Evolutionary conservation across 2,797 vertebrate genomes (phyloP).

Genomic region (Gobio occitaniae): DNA sequence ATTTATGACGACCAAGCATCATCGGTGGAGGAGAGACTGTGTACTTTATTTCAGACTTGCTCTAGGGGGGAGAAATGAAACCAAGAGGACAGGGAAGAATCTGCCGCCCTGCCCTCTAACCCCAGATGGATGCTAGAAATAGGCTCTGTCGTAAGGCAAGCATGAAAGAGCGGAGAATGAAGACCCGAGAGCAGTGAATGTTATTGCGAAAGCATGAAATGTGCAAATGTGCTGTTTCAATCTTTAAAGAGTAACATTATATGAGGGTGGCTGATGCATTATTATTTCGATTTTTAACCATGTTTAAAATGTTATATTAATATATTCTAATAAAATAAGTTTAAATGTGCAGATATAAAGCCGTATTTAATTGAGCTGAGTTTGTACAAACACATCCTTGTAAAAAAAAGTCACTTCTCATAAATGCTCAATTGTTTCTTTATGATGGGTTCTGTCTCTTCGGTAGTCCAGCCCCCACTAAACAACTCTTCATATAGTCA

Average conservation of each 20-base stretch:
- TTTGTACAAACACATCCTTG: constrained; percentile 4
- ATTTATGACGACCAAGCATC: constrained; percentile 59
- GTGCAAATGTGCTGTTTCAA: constrained; percentile 7
- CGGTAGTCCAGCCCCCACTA: constrained; percentile 8
- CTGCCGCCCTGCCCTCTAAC: constrained; percentile 58
- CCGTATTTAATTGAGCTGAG: neutral
- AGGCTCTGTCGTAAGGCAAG: constrained; percentile 76
- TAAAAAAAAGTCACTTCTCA: constrained; percentile 14
- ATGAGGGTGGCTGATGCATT: too few species aligned
- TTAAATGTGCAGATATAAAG: neutral
- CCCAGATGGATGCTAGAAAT: constrained; percentile 76
- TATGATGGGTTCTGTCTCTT: constrained; percentile 32
- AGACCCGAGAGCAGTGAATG: constrained; percentile 49
- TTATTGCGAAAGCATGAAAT: neutral
- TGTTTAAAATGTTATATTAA: too few species aligned
- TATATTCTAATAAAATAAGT: too few species aligned
- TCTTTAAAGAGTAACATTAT: neutral
- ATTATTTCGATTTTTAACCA: too few species aligned
- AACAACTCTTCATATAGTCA: constrained; percentile 11
- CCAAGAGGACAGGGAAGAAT: constrained; percentile 52
- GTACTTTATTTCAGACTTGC: constrained; percentile 64
- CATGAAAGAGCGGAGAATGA: constrained; percentile 41
- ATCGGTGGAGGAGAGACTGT: constrained; percentile 26
- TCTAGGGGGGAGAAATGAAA: constrained; percentile 63
- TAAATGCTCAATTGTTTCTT: constrained; percentile 44